phyloP scores from a whole-genome alignment of 53 echinoderm and acorn worm genomes.

The Antedon mediterranea region DNA sequence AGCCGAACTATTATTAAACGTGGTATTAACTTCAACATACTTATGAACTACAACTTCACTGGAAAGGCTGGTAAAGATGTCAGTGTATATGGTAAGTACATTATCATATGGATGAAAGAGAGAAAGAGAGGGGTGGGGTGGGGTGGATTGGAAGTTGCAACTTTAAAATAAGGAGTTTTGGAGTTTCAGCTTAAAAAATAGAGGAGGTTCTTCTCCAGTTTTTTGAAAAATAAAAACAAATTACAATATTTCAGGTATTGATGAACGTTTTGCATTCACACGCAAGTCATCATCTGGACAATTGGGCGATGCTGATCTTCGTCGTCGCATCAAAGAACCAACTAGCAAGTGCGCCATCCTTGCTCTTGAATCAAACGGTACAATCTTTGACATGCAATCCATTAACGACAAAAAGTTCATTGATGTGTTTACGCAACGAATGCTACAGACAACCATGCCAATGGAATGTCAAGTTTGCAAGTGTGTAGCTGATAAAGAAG shows the following conservation, averaged over 20 bases:
- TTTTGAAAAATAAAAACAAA: neutral
- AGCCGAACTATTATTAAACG: conserved; percentile 16
- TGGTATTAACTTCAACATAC: conserved; percentile 47
- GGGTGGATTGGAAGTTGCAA: too few species aligned
- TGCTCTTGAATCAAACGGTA: conserved; percentile 59
- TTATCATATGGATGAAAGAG: neutral
- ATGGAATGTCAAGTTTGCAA: conserved; percentile 22
- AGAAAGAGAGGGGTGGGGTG: too few species aligned
- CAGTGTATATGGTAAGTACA: conserved; percentile 42
- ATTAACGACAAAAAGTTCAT: conserved; percentile 45
- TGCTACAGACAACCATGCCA: conserved; percentile 36
- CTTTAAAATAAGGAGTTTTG: too few species aligned
- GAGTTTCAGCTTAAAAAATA: too few species aligned
- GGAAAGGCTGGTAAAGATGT: conserved; percentile 36
- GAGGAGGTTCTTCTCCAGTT: too few species aligned
- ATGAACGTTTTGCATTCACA: conserved; percentile 48
- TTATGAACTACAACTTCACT: conserved; percentile 30
- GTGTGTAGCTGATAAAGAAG: conserved; percentile 18
- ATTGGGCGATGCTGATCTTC: conserved; percentile 39
- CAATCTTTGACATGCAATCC: conserved; percentile 42
- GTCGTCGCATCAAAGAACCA: conserved; percentile 37
- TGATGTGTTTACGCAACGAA: conserved; percentile 53
- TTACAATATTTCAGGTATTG: conserved; percentile 55
- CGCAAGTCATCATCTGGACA: conserved; percentile 41
- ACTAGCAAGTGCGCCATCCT: conserved; percentile 37